Evolutionary conservation across 2,888 invertebrate genomes (phyloP).

Genomic region (Eumacrocentrus americanus): DNA sequence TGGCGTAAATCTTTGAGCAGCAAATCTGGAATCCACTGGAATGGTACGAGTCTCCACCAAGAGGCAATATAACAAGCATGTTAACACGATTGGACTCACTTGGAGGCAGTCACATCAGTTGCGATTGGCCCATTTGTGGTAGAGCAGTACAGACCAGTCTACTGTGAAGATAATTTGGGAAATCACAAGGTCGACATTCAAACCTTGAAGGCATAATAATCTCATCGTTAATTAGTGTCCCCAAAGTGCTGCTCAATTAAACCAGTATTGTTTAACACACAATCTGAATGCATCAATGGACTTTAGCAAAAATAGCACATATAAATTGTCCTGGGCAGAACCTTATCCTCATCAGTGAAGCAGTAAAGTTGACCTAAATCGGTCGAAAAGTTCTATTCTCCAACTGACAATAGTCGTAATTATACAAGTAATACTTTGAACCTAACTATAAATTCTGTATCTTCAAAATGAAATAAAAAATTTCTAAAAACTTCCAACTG

Average conservation of each 20-base stretch:
- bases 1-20: conserved; percentile 2
- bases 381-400: no score
- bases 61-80: not conserved
- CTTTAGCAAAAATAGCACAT: no score
- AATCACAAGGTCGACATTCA: conserved; percentile 3
- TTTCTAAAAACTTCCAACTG: not conserved
- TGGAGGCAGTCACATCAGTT: not conserved
- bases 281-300: no score
- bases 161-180: conserved; percentile 1
- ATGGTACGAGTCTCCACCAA: conserved; percentile 5
- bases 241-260: no score
- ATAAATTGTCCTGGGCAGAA: no score
- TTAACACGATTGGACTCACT: conserved; percentile 18
- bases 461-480: not conserved
- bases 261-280: no score
- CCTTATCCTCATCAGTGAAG: no score
- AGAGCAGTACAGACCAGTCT: not conserved
- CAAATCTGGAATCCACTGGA: conserved; percentile 14
- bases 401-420: no score
- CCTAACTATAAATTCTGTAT: no score
- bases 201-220: not conserved
- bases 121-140: not conserved
- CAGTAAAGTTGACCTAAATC: no score
- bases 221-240: no score
- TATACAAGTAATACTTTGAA: no score